These are phyloP conservation scores for Cheilosia urbana DNA, from an alignment of 2,888 invertebrate genomes.

Conservation along the genomic window DNA sequence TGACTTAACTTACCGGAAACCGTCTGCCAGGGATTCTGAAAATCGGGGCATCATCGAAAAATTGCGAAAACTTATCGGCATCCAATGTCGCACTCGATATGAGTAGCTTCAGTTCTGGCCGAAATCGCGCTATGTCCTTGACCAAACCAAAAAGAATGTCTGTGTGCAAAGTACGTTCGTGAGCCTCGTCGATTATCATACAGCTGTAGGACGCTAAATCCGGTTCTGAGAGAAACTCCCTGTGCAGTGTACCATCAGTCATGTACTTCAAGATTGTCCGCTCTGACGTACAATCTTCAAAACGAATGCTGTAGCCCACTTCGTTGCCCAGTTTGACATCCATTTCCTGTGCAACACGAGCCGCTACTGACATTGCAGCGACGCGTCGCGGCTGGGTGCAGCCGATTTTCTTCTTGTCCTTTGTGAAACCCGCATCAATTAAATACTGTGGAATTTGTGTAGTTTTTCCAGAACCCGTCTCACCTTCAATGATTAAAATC, in stretches of 20 bases:
- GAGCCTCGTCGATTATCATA: slow-evolving; percentile 99
- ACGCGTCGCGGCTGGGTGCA: slow-evolving; percentile 99
- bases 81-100: slow-evolving; percentile 99
- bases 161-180: slow-evolving; percentile 98
- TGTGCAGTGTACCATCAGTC: slow-evolving; percentile 99
- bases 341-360: slow-evolving; percentile 99
- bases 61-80: slow-evolving; percentile 98
- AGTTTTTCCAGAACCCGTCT: slow-evolving; percentile 99
- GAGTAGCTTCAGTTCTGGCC: slow-evolving; percentile 96
- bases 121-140: slow-evolving; percentile 96
- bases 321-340: slow-evolving; percentile 97
- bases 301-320: slow-evolving; percentile 95
- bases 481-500: slow-evolving; percentile 97
- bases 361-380: slow-evolving; percentile 99
- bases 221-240: slow-evolving; percentile 98
- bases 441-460: slow-evolving; percentile 99
- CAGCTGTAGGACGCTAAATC: slow-evolving; percentile 98
- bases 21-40: slow-evolving; percentile 98
- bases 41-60: slow-evolving; percentile 99
- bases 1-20: slow-evolving; percentile 88
- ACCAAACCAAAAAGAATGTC: slow-evolving; percentile 99
- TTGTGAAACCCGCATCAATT: slow-evolving; percentile 95
- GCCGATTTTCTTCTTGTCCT: slow-evolving; percentile 94
- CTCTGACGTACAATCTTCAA: slow-evolving; percentile 99
- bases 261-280: slow-evolving; percentile 98